Base-by-base conservation (phyloP, 2,888 invertebrate genomes). In the Diachrysia chrysitis region DNA sequence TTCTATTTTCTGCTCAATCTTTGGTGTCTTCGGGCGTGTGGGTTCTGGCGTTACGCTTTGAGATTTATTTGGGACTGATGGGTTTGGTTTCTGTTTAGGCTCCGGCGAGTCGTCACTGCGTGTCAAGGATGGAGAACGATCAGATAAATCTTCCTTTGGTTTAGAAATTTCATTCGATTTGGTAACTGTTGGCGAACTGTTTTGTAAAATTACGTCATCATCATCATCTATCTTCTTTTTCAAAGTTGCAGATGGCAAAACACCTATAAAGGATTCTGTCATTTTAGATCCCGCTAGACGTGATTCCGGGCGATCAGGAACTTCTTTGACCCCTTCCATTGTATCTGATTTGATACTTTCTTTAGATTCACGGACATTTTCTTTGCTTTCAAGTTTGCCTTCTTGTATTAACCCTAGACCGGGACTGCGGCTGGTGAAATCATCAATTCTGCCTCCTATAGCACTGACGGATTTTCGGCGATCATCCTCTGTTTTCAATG, bases 21-120 rank as follows among this genome's bases (percentile, higher is more conserved):
- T 94, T 37, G 94, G 92, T 37, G 93, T 93, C 82, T 93, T 95
- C 23, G 93, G 92, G 66, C 92, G 89, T 48, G 87, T 88, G n/a
- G 87, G 86, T 76, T 95, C 95, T 58, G 90, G 90, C 14, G 89
- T 89, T 35, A 74, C 81, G 69, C 79, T 89, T 68, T 91, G 90
- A 10, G 90, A 79, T 83, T 92, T 93, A 25, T 86, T 89, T 25
- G 87, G 80, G 56, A 81, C 63, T 19, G 78, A 81, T 42, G 89
- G 83, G 74, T 79, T 89, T 63, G 87, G 85, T 73, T 89, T 90
- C 53, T 81, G 83, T 81, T 93, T 94, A 35, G 90, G 92, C 73
- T 95, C 95, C 25, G 95, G 95, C 42, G 95, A 95, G 66, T 95
- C 95, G 83, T 95, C 95, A 79, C 95, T 95, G 62, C 95, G 88